Conservation (phyloP, 2,888 invertebrate genomes). For the Drosophila niveifrons region DNA sequence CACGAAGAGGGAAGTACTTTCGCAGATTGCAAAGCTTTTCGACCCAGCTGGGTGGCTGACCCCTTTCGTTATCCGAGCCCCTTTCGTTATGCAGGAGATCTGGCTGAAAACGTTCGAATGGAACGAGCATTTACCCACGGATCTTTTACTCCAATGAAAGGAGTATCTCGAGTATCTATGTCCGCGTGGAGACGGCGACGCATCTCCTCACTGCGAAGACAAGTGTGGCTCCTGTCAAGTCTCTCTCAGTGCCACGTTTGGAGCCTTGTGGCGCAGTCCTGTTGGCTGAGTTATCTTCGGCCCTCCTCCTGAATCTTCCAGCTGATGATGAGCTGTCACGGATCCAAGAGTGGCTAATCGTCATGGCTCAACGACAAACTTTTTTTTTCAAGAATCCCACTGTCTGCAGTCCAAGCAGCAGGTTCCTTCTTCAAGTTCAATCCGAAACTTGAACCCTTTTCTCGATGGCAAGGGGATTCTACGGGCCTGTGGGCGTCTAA, state of each 20-base stretch:
- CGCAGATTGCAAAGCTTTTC: neutral
- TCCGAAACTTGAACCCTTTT: too few relatives aligned
- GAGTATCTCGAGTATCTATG: neutral
- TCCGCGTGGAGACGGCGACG: neutral
- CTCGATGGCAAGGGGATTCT: too few relatives aligned
- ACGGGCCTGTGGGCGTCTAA: too few relatives aligned
- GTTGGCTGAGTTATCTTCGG: neutral
- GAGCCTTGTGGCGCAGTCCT: neutral
- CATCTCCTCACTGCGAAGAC: neutral
- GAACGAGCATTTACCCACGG: too few relatives aligned
- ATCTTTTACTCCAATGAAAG: neutral
- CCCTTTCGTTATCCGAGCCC: neutral
- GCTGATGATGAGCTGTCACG: too few relatives aligned
- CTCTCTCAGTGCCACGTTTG: neutral
- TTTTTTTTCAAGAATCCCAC: too few relatives aligned
- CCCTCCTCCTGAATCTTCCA: too few relatives aligned
- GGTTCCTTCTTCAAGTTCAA: too few relatives aligned
- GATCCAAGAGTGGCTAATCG: too few relatives aligned
- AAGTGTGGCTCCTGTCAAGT: neutral
- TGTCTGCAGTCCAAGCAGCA: too few relatives aligned
- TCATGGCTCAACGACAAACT: too few relatives aligned
- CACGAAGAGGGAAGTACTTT: too few relatives aligned
- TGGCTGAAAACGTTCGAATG: conserved; percentile 1
- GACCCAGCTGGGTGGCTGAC: conserved; percentile 1
- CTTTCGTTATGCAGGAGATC: neutral